Percentiles rank a stretch among this genome's conserved stretches.
Conservation (phyloP, 2,113 vertebrate species). For the Aix galericulata region DNA sequence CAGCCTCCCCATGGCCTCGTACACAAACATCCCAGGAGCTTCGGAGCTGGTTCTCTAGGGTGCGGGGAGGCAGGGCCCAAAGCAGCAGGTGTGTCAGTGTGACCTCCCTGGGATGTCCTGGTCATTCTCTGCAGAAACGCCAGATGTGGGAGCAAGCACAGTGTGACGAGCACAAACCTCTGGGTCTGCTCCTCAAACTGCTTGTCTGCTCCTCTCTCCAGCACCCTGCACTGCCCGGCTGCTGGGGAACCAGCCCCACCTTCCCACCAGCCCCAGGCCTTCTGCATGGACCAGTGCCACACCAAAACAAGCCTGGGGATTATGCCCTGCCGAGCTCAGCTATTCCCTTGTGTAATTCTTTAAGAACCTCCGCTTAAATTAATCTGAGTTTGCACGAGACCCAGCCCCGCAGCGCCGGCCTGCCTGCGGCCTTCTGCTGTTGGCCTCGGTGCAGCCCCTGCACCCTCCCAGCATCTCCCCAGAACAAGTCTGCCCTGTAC, state of each 20-base stretch:
- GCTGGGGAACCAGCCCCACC: rapidly evolving
- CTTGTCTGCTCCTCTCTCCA: too few relatives aligned
- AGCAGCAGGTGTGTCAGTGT: neutral
- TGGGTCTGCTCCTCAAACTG: neutral
- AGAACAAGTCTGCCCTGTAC: neutral
- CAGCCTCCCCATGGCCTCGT: neutral
- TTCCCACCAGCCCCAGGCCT: neutral
- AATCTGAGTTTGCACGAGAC: neutral
- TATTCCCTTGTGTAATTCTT: neutral
- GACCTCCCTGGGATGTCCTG: neutral
- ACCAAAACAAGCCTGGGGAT: rapidly evolving
- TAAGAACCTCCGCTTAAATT: neutral
- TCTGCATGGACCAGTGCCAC: rapidly evolving
- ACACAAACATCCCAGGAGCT: neutral
- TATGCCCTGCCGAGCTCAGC: neutral
- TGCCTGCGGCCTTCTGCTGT: neutral
- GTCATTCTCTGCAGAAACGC: conserved; percentile 23
- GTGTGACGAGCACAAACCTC: neutral
- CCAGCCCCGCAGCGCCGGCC: rapidly evolving
- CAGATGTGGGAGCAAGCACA: neutral
- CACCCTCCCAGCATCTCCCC: neutral
- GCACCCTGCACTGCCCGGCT: rapidly evolving
- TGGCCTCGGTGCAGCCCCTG: neutral
- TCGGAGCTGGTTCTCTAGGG: neutral
- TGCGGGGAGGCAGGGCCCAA: conserved; percentile 3